Evolutionary conservation across 2,113 vertebrate genomes (phyloP), one percentile per base, ranked within the genome.

Genomic region (Cavia aperea): DNA sequence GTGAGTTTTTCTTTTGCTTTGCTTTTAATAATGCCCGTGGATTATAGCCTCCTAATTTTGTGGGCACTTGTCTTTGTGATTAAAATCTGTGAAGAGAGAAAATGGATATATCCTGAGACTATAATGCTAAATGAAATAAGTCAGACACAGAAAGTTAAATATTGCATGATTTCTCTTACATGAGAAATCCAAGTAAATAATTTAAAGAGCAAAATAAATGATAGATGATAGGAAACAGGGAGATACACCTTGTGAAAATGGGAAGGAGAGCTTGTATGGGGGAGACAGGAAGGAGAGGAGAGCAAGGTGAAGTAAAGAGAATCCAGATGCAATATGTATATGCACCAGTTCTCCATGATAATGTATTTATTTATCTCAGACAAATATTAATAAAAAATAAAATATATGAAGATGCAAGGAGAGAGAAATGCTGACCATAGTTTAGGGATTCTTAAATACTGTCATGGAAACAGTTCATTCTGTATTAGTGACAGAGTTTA

Each of bases 381-480:
- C 73, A 31, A 51, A 77, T 51, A 77, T 46, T 77, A 51, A 77
- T 77, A 29, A 31, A 31, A 77, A 77, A 26, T 94, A 86, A 95
- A 82, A 90, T 86, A 49, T 77, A 11, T 39, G 63, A 86, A 49
- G 49, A 33, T 51, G 2, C 24, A 86, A 92, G 66, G 63, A 56
- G 46, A 88, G 65, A 88, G 31, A 93, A 94, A 88, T 58, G 51
- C 60, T 49, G 23, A 82, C 73, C 43, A 24, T 88, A 82, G 73
- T 87, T 94, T 39, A 33, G 43, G 43, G 86, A 73, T 90, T 95
- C 93, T 82, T 90, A 90, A 91, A 43, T 66, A 39, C 14, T 65
- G 26, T 81, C 16, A 4, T 21, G 7, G 73, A 86, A 86, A 19
- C 43, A 90, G 82, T 49, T 56, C 29, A 36, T 86, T 94, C 16